Conservation (phyloP, 1,140 invertebrate species). For the Mycetomoellerius zeteki region DNA sequence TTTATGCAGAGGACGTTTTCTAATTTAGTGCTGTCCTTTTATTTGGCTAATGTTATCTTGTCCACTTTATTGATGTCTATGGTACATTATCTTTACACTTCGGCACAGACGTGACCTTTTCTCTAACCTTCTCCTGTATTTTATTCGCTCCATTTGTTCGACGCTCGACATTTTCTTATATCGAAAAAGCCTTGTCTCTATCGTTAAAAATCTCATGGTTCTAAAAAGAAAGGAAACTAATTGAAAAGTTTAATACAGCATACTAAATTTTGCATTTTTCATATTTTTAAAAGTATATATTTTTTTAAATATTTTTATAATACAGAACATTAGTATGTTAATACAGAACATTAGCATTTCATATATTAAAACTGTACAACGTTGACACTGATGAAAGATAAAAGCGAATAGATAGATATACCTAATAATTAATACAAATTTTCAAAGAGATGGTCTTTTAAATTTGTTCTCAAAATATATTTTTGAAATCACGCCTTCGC, state of each 20-base stretch:
- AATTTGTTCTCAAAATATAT: background rate
- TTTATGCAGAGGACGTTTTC: background rate
- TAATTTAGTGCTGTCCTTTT: conserved; percentile 7
- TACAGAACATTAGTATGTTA: background rate
- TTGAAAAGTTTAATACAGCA: background rate
- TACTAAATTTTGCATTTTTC: background rate
- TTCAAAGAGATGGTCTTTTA: background rate
- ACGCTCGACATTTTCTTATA: conserved; percentile 36
- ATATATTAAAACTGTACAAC: background rate
- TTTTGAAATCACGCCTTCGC: background rate
- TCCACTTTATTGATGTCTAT: conserved; percentile 6
- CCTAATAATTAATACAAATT: background rate
- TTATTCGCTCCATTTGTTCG: conserved; percentile 52
- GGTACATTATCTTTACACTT: conserved; percentile 24
- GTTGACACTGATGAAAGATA: background rate
- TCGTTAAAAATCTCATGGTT: conserved; percentile 17
- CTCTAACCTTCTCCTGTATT: conserved; percentile 39
- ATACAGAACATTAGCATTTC: background rate
- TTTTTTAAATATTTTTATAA: background rate
- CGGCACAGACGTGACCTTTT: conserved; percentile 39
- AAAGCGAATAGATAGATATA: background rate
- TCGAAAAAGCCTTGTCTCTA: background rate
- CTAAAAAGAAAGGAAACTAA: background rate
- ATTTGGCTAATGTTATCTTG: background rate
- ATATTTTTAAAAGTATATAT: background rate